Percentiles rank a stretch among this genome's conserved stretches.
phyloP scores from a whole-genome alignment of 2,888 invertebrate species.

The Sepioteuthis lessoniana region DNA sequence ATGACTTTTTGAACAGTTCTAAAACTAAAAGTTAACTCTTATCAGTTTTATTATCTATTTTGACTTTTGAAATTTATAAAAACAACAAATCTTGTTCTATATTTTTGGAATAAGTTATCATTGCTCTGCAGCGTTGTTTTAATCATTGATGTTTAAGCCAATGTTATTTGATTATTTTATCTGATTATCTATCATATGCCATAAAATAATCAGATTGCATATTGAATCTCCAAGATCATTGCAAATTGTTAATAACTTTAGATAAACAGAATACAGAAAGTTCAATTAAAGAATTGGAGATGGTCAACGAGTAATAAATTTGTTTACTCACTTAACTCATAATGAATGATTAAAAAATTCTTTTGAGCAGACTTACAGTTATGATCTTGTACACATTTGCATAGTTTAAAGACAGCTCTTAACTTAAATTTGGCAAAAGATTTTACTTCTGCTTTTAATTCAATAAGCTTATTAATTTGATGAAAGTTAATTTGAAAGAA shows the following conservation, averaged over 20 bases:
- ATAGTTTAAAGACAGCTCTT: neutral
- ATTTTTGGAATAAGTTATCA: neutral
- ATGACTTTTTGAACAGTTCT: neutral
- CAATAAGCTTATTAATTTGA: neutral
- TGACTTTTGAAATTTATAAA: neutral
- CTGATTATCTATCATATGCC: too few relatives aligned
- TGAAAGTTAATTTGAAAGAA: neutral
- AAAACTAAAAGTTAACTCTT: neutral
- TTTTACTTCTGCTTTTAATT: neutral
- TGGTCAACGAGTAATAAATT: too few relatives aligned
- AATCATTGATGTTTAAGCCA: too few relatives aligned
- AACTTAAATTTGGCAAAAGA: neutral
- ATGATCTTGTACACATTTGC: neutral
- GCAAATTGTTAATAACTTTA: too few relatives aligned
- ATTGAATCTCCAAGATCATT: too few relatives aligned
- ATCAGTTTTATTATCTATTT: neutral
- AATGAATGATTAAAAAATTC: too few relatives aligned
- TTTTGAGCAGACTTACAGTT: too few relatives aligned
- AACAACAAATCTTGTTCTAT: neutral
- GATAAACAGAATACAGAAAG: too few relatives aligned
- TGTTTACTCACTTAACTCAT: too few relatives aligned
- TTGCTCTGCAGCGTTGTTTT: neutral
- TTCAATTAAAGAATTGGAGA: too few relatives aligned
- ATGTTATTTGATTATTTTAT: too few relatives aligned
- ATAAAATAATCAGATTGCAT: too few relatives aligned